Base-by-base conservation (phyloP, 2,797 vertebrate species). In the Acanthopagrus latus region DNA sequence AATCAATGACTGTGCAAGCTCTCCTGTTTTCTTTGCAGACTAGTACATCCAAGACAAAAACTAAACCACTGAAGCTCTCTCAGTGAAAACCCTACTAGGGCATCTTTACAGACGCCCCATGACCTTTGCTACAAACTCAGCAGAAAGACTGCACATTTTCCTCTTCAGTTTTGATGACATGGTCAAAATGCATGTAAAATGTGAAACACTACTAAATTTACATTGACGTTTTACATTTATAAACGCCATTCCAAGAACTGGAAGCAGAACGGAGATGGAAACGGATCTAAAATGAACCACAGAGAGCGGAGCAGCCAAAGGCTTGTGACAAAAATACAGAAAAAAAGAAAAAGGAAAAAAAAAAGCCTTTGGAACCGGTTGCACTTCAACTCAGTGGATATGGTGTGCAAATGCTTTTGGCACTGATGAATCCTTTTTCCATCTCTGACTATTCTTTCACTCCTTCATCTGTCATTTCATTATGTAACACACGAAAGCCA, bases 351-450 rank as follows among this genome's bases (percentile, higher is more conserved):
- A 66, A 62, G 2, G 84, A 74, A 38, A 66, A 54, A 66, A 54
- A 84, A 74, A 29, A 66, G 64, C 76, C 74, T 58, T 65, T 86
- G 80, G 85, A 92, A 81, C 63, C 13, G n/a, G 80, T 65, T 78
- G 74, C 43, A 79, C 78, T 76, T 79, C 21, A 66, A 69, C 74
- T 82, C 38, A 23, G 13, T 76, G 74, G 52, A 85, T 81, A 54
- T 29, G 56, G 64, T 70, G 76, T 76, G 71, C 80, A 86, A 89
- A 84, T 86, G 9, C 64, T 74, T 87, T 80, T 88, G 82, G 85
- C 81, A 66, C 20, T 23, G 78, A 86, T 29, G 10, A 47, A 81
- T 75, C 33, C n/a, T 48, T 88, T 89, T 89, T 87, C 78, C 81
- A 76, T 85, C 71, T 80, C 67, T 67, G 18, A 71, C 51, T 58